These are phyloP conservation scores for Porites lobata DNA, from an alignment of 92 coral and sea anemone species.

Conservation along the genomic window DNA sequence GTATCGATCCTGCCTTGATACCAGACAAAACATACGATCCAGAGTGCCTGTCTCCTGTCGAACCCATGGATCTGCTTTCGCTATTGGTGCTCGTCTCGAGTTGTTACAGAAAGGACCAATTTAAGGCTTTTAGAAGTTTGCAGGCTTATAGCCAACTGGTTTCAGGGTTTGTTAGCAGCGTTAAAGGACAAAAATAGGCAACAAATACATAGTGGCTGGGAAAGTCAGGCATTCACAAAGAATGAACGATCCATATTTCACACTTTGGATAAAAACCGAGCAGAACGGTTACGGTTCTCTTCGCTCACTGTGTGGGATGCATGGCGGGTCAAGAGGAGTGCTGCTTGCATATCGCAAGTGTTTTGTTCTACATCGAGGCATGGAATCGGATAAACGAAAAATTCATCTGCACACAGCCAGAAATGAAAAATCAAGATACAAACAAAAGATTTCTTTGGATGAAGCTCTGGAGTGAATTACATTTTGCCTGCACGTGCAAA, in stretches of 20 bases:
- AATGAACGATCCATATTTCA: no score
- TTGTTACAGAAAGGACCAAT: no score
- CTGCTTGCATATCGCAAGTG: no score
- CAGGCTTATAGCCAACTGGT: slow-evolving; percentile 49
- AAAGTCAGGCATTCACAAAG: no score
- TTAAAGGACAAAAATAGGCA: slow-evolving; percentile 16
- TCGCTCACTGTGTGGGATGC: slow-evolving; percentile 56
- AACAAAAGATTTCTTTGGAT: neutral
- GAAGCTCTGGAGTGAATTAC: slow-evolving; percentile 13
- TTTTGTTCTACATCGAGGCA: no score
- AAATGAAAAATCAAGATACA: slow-evolving; percentile 32
- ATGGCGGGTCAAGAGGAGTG: slow-evolving; percentile 15
- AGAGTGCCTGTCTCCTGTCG: neutral
- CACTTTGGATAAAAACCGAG: no score
- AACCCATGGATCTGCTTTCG: slow-evolving; percentile 23
- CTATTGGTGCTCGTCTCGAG: no score
- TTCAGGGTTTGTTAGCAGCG: slow-evolving; percentile 45
- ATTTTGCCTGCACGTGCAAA: slow-evolving; percentile 48
- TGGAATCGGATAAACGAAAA: no score
- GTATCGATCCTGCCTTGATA: slow-evolving; percentile 19
- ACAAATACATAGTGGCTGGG: no score
- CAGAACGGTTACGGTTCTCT: neutral
- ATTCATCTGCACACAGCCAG: slow-evolving; percentile 3
- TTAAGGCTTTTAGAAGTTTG: slow-evolving; percentile 10
- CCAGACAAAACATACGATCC: neutral